Percentiles rank a stretch among this genome's conserved stretches.
Conservation (phyloP, 2,797 vertebrate species). For the Chloroceryle amazona region DNA sequence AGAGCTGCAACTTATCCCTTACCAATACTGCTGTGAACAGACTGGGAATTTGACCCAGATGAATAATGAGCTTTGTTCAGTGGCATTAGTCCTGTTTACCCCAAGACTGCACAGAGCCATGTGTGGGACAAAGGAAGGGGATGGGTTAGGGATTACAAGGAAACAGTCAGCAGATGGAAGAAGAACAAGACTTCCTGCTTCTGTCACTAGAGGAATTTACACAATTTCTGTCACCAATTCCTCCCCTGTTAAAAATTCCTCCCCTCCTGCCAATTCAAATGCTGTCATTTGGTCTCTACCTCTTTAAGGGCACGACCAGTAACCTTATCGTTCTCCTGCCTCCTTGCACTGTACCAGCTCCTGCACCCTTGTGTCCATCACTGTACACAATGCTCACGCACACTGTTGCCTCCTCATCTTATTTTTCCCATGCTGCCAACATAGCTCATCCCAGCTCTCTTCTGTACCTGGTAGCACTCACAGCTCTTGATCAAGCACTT, state of each 20-base stretch:
- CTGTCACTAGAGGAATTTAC: background rate
- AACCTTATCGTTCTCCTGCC: background rate
- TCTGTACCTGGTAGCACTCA: background rate
- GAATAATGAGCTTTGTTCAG: background rate
- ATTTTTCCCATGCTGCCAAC: background rate
- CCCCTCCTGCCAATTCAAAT: background rate
- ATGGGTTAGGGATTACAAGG: background rate
- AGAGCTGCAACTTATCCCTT: background rate
- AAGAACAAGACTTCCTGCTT: background rate
- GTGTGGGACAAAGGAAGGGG: background rate
- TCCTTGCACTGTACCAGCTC: background rate
- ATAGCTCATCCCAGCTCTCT: background rate
- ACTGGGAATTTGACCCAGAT: background rate
- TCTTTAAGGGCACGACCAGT: background rate
- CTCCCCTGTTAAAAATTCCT: background rate
- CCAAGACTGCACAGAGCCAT: background rate
- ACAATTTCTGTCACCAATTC: background rate
- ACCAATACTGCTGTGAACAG: background rate
- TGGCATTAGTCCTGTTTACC: background rate
- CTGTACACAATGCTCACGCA: background rate
- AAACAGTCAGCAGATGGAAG: background rate
- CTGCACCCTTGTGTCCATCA: background rate
- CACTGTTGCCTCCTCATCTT: background rate
- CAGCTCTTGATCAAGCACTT: background rate
- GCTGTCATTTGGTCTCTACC: background rate